Conservation (phyloP, 2,888 invertebrate genomes). For the Drosophila mercatorum region DNA sequence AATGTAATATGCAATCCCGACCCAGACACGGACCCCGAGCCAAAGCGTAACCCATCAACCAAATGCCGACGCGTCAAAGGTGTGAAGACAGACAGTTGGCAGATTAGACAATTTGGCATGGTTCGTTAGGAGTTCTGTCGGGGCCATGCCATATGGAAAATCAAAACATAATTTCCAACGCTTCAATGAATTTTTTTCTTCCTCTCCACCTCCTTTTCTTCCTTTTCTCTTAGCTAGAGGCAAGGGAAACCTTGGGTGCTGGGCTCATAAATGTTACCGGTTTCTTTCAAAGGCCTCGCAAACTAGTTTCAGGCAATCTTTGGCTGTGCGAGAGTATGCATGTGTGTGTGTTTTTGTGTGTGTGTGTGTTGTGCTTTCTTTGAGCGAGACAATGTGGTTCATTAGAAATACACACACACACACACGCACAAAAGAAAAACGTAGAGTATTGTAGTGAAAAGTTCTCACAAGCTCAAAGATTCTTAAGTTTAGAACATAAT, state of each 20-base stretch:
- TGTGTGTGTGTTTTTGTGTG: slow-evolving; percentile 31
- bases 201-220: not conserved
- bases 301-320: slow-evolving; percentile 67
- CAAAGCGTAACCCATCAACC: slow-evolving; percentile 29
- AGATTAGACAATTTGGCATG: slow-evolving; percentile 75
- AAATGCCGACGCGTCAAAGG: slow-evolving; percentile 56
- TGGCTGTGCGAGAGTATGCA: slow-evolving; percentile 20
- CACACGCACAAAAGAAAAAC: slow-evolving; percentile 23
- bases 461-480: not conserved
- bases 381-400: slow-evolving; percentile 68
- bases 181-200: slow-evolving; percentile 50
- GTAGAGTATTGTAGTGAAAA: not conserved
- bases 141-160: slow-evolving; percentile 57
- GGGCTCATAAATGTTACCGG: slow-evolving; percentile 62
- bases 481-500: not conserved
- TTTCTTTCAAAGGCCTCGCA: slow-evolving; percentile 58
- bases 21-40: not conserved
- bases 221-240: slow-evolving; percentile 16
- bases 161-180: slow-evolving; percentile 76
- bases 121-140: slow-evolving; percentile 64
- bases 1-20: slow-evolving; percentile 47
- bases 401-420: slow-evolving; percentile 67
- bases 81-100: slow-evolving; percentile 72
- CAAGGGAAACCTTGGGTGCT: slow-evolving; percentile 38
- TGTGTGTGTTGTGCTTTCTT: slow-evolving; percentile 51